Conservation (phyloP, 2,888 invertebrate species). For the Oscheius myriophilus region DNA sequence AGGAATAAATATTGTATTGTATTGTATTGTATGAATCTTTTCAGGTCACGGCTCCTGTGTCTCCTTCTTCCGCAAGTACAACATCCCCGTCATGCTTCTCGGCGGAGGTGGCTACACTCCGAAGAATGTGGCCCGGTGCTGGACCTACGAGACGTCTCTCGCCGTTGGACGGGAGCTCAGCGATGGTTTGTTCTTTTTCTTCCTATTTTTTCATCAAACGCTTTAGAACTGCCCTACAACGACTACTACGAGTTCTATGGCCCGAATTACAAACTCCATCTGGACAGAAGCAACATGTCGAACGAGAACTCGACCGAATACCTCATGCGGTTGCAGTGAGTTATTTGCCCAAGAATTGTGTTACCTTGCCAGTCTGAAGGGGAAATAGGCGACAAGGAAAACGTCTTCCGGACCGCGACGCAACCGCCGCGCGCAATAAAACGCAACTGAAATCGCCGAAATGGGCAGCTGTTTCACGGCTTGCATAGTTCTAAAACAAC, state of each 20-base stretch:
- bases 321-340: constrained; percentile 52
- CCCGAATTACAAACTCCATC: constrained; percentile 63
- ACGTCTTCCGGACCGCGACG: too few species aligned
- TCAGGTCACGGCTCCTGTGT: constrained; percentile 78
- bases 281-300: constrained; percentile 52
- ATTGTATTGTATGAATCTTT: neutral
- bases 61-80: constrained; percentile 95
- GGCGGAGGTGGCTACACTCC: constrained; percentile 78
- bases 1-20: too few species aligned
- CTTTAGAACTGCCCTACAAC: constrained; percentile 65
- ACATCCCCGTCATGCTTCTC: constrained; percentile 92
- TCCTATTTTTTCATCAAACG: neutral
- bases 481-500: too few species aligned
- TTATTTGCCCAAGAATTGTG: constrained; percentile 5
- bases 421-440: too few species aligned
- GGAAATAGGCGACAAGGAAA: too few species aligned
- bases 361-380: too few species aligned
- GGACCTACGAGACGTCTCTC: constrained; percentile 97
- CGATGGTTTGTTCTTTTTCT: constrained; percentile 41
- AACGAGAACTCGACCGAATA: constrained; percentile 61
- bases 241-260: constrained; percentile 65
- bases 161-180: constrained; percentile 63
- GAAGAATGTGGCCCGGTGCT: constrained; percentile 77
- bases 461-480: too few species aligned
- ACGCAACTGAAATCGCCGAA: neutral